Evolutionary conservation across 2,797 vertebrate genomes (phyloP).

Genomic region (Siniperca obscura): DNA sequence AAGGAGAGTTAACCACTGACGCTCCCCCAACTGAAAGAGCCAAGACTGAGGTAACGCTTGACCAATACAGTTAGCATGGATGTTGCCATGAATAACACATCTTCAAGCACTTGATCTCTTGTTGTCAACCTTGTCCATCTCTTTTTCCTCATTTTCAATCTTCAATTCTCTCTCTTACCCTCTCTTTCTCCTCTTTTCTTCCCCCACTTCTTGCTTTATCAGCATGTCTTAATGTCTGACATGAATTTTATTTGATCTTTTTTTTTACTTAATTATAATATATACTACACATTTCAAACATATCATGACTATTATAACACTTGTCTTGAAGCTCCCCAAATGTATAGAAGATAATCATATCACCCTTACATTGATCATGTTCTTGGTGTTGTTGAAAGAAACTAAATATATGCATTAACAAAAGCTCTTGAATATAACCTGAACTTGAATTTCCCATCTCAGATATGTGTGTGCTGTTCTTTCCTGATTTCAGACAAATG

Average conservation of each 20-base stretch:
- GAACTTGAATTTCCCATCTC: not conserved
- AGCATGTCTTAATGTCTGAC: not conserved
- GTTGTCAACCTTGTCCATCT: not conserved
- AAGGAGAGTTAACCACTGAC: constrained; percentile 88
- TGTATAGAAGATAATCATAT: not conserved
- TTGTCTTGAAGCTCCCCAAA: not conserved
- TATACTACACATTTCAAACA: not conserved
- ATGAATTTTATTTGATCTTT: not conserved
- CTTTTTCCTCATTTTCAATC: not conserved
- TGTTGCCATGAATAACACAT: constrained; percentile 22
- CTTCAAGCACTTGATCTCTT: not conserved
- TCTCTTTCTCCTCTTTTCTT: not conserved
- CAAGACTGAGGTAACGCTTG: constrained; percentile 89
- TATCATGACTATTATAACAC: too few relatives aligned
- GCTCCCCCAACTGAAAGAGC: constrained; percentile 87
- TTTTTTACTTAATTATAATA: not conserved
- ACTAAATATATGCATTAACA: not conserved
- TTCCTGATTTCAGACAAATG: constrained; percentile 74
- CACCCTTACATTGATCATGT: not conserved
- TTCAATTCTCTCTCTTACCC: not conserved
- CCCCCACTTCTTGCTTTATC: not conserved
- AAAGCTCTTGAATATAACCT: not conserved
- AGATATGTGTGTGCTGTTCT: constrained; percentile 5
- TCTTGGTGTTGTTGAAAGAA: not conserved
- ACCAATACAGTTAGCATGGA: constrained; percentile 39